Percentiles rank a stretch among this genome's conserved stretches.
phyloP scores from a whole-genome alignment of 2,113 vertebrate genomes.

The Phylloscopus trochiloides region DNA sequence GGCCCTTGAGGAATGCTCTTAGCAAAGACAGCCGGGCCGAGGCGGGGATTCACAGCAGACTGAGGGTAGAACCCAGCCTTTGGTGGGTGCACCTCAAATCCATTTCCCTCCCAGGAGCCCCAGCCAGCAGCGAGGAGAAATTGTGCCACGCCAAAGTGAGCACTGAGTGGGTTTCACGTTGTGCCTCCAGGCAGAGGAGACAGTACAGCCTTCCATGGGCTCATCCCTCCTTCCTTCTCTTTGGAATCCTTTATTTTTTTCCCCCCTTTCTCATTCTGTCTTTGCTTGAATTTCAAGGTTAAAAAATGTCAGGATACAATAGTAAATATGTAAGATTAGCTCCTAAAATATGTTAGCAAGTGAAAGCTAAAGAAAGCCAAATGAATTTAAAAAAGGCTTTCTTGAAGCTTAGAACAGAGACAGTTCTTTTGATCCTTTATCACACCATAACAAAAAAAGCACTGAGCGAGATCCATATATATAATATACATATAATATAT shows the following conservation, averaged over 20 bases:
- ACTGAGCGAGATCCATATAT: conserved; percentile 63
- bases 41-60: accelerated
- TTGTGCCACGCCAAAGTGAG: neutral
- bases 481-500: conserved; percentile 73
- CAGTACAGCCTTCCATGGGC: neutral
- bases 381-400: conserved; percentile 85
- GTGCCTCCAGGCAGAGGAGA: neutral
- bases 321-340: conserved; percentile 85
- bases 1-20: neutral
- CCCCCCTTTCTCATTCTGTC: conserved; percentile 56
- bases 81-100: neutral
- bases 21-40: neutral
- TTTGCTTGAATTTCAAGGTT: conserved; percentile 93
- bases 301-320: conserved; percentile 85
- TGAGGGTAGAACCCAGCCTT: neutral
- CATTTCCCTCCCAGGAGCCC: neutral
- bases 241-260: conserved; percentile 26
- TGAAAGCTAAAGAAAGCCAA: conserved; percentile 80
- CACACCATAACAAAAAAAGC: conserved; percentile 83
- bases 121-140: neutral
- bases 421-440: conserved; percentile 90
- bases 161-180: neutral
- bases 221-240: conserved; percentile 11
- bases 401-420: conserved; percentile 91
- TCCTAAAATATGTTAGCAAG: conserved; percentile 81